These are phyloP conservation scores for Neotragus moschatus DNA, from an alignment of 2,113 vertebrate species.

Conservation along the genomic window DNA sequence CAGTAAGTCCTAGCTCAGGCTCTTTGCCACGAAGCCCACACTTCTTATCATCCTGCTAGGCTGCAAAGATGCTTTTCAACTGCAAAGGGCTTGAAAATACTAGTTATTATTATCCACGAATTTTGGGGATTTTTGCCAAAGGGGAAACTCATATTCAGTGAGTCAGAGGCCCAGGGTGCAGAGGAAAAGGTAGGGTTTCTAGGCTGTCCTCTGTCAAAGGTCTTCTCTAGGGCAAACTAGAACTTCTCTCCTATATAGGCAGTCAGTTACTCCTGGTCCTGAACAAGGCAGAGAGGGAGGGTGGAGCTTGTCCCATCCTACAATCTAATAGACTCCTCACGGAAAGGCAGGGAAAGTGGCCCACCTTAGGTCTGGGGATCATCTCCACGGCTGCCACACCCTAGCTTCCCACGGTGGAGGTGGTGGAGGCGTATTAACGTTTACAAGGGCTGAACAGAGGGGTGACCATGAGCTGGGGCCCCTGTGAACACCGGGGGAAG, in stretches of 20 bases:
- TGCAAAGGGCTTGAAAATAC: not conserved
- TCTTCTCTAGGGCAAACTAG: not conserved
- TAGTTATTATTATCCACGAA: not conserved
- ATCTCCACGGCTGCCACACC: not conserved
- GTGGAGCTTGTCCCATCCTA: not conserved
- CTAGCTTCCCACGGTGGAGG: not conserved
- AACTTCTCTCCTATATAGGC: not conserved
- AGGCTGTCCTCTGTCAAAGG: not conserved
- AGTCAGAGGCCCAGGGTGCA: not conserved
- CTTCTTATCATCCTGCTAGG: not conserved
- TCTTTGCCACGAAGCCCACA: not conserved
- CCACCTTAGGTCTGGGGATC: not conserved
- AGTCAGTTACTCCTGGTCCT: not conserved
- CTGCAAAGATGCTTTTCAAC: not conserved
- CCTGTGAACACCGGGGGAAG: not conserved
- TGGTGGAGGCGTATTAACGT: not conserved
- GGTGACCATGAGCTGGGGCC: not conserved
- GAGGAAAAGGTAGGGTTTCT: not conserved
- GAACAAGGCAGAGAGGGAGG: not conserved
- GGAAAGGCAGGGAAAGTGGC: not conserved
- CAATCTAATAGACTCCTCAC: fast-evolving
- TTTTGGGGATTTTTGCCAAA: not conserved
- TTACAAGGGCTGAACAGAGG: not conserved
- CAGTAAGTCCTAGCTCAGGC: not conserved
- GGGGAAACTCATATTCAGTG: not conserved